Evolutionary conservation across 30 jellyfish, hydroid and myxozoan genomes (phyloP), one percentile per base, ranked within the genome.

Genomic region (Phacellophora camtschatica): DNA sequence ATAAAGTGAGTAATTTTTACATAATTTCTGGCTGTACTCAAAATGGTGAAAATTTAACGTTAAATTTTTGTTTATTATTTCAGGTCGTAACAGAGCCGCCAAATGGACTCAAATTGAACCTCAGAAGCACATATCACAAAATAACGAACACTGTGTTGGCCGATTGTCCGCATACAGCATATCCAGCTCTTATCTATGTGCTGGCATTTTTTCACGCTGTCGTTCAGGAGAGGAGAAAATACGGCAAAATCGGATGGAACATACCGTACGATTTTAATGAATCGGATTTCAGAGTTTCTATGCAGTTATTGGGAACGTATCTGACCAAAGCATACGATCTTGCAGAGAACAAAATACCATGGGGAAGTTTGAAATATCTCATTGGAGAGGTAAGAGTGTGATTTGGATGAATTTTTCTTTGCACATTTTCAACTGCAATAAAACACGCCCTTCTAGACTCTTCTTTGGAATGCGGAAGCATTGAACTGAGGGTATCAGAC

Each of bases 1-100:
- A n/a, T n/a, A n/a, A n/a, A n/a, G n/a, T n/a, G n/a, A n/a, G n/a
- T n/a, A n/a, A n/a, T n/a, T n/a, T n/a, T n/a, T n/a, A n/a, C n/a
- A n/a, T n/a, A n/a, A n/a, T 56, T 15, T 11, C 34, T 55, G 70
- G 70, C 33, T 24, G 11, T 55, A 19, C 9, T 55, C 9, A 55
- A 55, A 9, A 11, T 9, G 19, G 32, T 24, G 69, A 10, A 10
- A 8, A 15, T 11, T 19, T 8, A 55, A 8, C 24, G 19, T 8
- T 9, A 11, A 8, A 10, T 24, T 55, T 9, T 55, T 11, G 11
- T 7, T 22, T 3, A 5, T 62, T 36, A n/a, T 62, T 66, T 20
- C 53, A 90, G 98, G 98, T 90, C 34, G 98, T 90, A 5, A 90
- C 98, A 13, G 98, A 90, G 83, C 96, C 98, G 19, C 98, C 98